Evolutionary conservation across 64 coral and sea anemone species (phyloP).

Genomic region (Exaiptasia diaphana): DNA sequence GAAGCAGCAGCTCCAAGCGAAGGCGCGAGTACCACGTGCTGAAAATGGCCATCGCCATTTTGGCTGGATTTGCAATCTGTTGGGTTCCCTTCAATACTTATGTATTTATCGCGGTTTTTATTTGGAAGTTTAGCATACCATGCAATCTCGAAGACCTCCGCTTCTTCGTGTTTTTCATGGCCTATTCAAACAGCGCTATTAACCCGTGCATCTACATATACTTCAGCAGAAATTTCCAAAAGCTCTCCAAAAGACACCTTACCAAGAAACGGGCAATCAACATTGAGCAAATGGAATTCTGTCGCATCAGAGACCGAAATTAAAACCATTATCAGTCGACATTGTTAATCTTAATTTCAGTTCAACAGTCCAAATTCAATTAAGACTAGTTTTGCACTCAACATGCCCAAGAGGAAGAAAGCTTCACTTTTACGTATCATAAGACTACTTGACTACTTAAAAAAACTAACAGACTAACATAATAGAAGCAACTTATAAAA

Average conservation of each 20-base stretch:
- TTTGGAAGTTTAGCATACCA: not conserved
- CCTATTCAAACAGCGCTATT: not conserved
- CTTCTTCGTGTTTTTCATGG: conserved; percentile 13
- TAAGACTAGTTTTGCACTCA: too few relatives aligned
- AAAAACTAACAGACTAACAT: too few relatives aligned
- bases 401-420: too few relatives aligned
- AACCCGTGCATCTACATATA: conserved; percentile 4
- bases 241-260: conserved; percentile 5
- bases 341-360: too few relatives aligned
- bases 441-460: too few relatives aligned
- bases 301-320: not conserved
- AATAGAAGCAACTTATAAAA: too few relatives aligned
- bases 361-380: too few relatives aligned
- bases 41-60: conserved; percentile 19
- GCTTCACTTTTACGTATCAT: too few relatives aligned
- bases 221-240: conserved; percentile 27
- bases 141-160: not conserved
- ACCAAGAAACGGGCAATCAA: not conserved
- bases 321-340: too few relatives aligned
- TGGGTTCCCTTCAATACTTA: conserved; percentile 20
- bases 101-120: not conserved
- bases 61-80: not conserved
- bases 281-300: not conserved
- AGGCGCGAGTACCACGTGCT: conserved; percentile 6
- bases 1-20: not conserved